Percentiles rank a stretch among this genome's conserved stretches.
Conservation (phyloP, 2,888 invertebrate species). For the Malthinus seriepunctatus region DNA sequence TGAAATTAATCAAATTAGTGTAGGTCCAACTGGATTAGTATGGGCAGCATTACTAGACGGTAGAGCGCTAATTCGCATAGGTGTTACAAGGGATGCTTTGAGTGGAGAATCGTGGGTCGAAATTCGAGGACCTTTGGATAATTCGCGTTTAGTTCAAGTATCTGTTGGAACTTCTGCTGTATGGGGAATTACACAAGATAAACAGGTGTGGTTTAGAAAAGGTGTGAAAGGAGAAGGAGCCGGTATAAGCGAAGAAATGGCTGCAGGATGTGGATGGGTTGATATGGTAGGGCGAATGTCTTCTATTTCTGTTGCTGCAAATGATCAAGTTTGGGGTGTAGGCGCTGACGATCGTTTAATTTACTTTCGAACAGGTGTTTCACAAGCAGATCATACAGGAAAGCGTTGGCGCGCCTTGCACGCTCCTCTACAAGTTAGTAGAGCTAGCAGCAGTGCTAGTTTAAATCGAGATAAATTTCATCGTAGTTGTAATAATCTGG, state of each 20-base stretch:
- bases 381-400: constrained; percentile 76
- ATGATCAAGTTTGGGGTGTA: constrained; percentile 86
- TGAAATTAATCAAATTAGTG: constrained; percentile 84
- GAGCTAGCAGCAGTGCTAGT: constrained; percentile 80
- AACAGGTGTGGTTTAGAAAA: constrained; percentile 86
- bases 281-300: constrained; percentile 87
- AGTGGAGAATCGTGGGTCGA: constrained; percentile 77
- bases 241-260: constrained; percentile 74
- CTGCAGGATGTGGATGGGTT: constrained; percentile 84
- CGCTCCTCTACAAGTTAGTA: constrained; percentile 79
- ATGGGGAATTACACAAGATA: constrained; percentile 82
- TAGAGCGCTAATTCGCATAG: constrained; percentile 77
- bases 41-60: constrained; percentile 89
- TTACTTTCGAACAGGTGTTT: constrained; percentile 79
- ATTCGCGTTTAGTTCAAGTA: constrained; percentile 73
- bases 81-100: constrained; percentile 75
- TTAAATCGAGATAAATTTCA: constrained; percentile 52
- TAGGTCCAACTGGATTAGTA: constrained; percentile 83
- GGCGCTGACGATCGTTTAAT: constrained; percentile 80
- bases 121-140: constrained; percentile 73
- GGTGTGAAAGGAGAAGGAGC: constrained; percentile 70
- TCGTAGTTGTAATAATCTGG: constrained; percentile 70
- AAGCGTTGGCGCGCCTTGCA: constrained; percentile 84
- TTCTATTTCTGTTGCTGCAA: constrained; percentile 80
- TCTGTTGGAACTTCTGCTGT: constrained; percentile 80